Evolutionary conservation across 2,888 invertebrate genomes (phyloP), one percentile per base, ranked within the genome.

Genomic region (Operophtera brumata): DNA sequence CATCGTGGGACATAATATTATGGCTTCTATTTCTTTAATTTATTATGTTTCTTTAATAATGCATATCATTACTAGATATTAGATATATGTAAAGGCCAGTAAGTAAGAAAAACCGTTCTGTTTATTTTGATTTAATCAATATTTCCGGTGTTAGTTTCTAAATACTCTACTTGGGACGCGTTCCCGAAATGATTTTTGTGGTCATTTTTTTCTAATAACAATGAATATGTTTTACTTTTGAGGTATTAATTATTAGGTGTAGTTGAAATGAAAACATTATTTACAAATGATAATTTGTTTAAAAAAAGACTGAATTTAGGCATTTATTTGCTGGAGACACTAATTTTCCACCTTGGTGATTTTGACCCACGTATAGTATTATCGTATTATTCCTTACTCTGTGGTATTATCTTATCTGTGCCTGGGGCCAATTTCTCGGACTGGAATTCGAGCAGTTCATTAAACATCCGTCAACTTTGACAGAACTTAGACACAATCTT

Each of bases 131-230:
- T 32, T 32, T 32, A 8, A 25, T 41, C 25, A 41, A 41, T 20
- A 41, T 41, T 41, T 41, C 10, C 41, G 2, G 6, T 9, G 41
- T 41, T 25, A 20, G 10, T 25, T 41, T 41, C 41, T 41, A 3
- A 41, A 14, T 1, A 41, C 20, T 32, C 32, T 41, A 26, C 41
- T 41, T 41, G 20, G 41, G 25, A 41, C 41, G 26, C 41, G 41
- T 41, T 41, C 41, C 20, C 41, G 41, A 41, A 41, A 41, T 41
- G 41, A 40, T 43, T n/a, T 41, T 37, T 45, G 39, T 43, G 12
- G 41, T 41, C 20, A 25, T n/a, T n/a, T 41, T 41, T 41, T 10
- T 20, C 26, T 4, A 25, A 41, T 32, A 32, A 32, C 9, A 32
- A 32, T 9, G 7, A 32, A 7, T 32, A 2, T 32, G 9, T 2